Evolutionary conservation across 2,797 vertebrate genomes (phyloP), one percentile per base, ranked within the genome.

Genomic region (Sebastes nivosus): DNA sequence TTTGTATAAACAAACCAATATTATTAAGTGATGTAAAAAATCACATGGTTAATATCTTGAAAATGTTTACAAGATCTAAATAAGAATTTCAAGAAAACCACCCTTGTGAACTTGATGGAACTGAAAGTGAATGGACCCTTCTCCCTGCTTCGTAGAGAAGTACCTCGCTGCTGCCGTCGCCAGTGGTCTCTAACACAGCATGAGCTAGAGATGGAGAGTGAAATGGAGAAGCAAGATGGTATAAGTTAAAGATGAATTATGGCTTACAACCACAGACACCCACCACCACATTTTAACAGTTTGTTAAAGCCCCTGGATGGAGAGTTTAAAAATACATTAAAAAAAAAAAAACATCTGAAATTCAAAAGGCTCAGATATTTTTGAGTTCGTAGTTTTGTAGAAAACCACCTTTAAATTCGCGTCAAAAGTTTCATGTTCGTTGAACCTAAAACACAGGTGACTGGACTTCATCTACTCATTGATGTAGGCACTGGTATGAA

Each of bases 171-270:
- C 79, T 77, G 79, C 87, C 80, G 82, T 79, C 73, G 69, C 80
- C 73, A 52, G 58, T 8, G 54, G 80, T 64, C 85, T 60, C 61
- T 83, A 79, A 79, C 82, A 80, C 82, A 67, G 72, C 84, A 87
- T 80, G 83, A 89, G 81, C 89, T 84, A 55, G 34, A 89, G 72
- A 73, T 29, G 72, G 64, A 88, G 74, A 79, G 81, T 79, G 86
- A 78, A 59, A 93, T 90, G 91, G 84, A 89, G 74, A 93, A 92
- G 92, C 87, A 83, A 87, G 59, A 88, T 88, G 89, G 61, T 61
- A 81, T 24, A 29, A 84, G 52, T 63, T 81, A 18, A 88, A 72
- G 42, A 85, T 82, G 54, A 67, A 75, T 2, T 12, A 25, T 79
- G 32, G 8, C 79, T 77, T 30, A 67, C 11, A 61, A 59, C 69